Base-by-base conservation (phyloP, 2,797 vertebrate species). In the Enteromius treurensis region DNA sequence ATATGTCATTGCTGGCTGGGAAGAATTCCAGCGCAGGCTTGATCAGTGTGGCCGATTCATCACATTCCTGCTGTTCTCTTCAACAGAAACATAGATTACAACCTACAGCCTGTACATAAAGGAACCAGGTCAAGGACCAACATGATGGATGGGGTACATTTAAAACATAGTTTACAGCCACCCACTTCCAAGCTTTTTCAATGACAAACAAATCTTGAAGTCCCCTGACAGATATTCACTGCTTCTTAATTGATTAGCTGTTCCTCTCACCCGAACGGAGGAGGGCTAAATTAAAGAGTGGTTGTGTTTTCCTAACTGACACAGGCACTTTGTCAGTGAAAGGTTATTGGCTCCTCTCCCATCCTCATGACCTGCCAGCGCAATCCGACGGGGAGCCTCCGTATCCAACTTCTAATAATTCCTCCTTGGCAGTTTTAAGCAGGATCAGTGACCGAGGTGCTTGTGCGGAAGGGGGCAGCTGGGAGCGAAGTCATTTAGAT, bases 201-300 rank as follows among this genome's bases (percentile, higher is more conserved):
- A 85, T 80, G 88, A 86, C 81, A 84, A 87, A 87, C 86, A 86
- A 78, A 73, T 86, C 77, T 73, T 81, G 74, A 86, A 81, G 68
- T 87, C 77, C 69, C 74, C 68, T 73, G 88, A 82, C 82, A 83
- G 73, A 82, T 86, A 80, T 85, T 89, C 71, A 77, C 79, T 71
- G 51, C 55, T 82, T 81, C 34, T 81, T 86, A 85, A 86, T 84
- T 88, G 86, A 89, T 88, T 84, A 84, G 76, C 86, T 84, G 81
- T 77, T 85, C 76, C 76, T 83, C 68, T 79, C 84, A 70, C 67
- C 67, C 29, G 11, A n/a, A 67, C 21, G 1, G 84, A 79, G 65
- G 7, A 62, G 53, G 81, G 85, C 81, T 86, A 83, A 84, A 89
- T 89, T 89, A 85, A 86, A 86, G 83, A 86, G 88, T 34, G 77